Evolutionary conservation across 2,113 vertebrate genomes (phyloP).

Genomic region (Macroglossus sobrinus): DNA sequence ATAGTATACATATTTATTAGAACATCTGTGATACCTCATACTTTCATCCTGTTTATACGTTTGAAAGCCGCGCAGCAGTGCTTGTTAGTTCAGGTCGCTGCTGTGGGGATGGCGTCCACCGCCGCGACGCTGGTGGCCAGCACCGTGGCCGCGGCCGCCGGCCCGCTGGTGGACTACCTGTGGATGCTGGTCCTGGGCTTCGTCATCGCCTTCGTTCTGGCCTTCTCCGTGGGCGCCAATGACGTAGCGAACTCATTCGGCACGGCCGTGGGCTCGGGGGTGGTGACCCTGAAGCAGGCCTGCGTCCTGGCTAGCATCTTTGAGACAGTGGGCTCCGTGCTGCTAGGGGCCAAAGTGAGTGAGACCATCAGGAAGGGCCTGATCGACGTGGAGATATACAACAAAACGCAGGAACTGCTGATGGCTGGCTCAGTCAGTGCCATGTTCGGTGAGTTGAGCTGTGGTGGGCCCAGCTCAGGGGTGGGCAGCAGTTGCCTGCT

Average conservation of each 20-base stretch:
- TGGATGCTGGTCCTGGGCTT: slow-evolving; percentile 96
- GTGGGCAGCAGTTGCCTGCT: not conserved
- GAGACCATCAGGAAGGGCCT: slow-evolving; percentile 96
- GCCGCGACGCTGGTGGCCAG: slow-evolving; percentile 72
- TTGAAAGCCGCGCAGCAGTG: slow-evolving; percentile 71
- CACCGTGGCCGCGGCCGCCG: slow-evolving; percentile 8
- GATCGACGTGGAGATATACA: slow-evolving; percentile 92
- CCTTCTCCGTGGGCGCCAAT: slow-evolving; percentile 98
- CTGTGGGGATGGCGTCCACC: slow-evolving; percentile 63
- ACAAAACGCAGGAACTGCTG: slow-evolving; percentile 77
- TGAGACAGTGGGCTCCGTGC: slow-evolving; percentile 94
- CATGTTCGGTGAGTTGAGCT: slow-evolving; percentile 92
- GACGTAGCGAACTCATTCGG: slow-evolving; percentile 99
- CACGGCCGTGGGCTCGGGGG: slow-evolving; percentile 96
- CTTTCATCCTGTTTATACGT: slow-evolving; percentile 77
- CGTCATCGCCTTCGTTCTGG: slow-evolving; percentile 94
- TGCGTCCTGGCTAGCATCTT: slow-evolving; percentile 95
- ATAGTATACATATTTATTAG: slow-evolving; percentile 81
- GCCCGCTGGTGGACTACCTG: slow-evolving; percentile 72
- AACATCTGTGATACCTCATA: slow-evolving; percentile 83
- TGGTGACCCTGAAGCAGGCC: slow-evolving; percentile 93
- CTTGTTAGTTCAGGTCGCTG: slow-evolving; percentile 43
- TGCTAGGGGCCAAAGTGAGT: slow-evolving; percentile 96
- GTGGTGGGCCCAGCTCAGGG: too few species aligned
- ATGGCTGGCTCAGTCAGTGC: slow-evolving; percentile 93